Base-by-base conservation (phyloP, 2,113 vertebrate genomes). In the Pardalotus punctatus region DNA sequence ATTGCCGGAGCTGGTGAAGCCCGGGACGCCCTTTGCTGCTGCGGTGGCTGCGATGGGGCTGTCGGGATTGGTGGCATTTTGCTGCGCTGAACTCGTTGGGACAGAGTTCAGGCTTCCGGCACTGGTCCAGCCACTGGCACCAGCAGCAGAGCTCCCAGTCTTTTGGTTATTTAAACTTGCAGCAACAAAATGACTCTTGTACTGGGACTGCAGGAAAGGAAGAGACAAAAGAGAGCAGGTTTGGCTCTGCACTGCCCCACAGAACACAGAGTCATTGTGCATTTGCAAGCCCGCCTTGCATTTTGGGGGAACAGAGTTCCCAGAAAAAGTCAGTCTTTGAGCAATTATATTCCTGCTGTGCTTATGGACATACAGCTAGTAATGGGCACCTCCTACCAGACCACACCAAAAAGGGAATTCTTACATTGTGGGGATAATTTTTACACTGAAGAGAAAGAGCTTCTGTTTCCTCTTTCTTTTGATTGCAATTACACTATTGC, bases 111-210 rank as follows among this genome's bases (percentile, higher is more conserved):
- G 97, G 93, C 99, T 99, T 87, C 99, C 99, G 9, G 99, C 99
- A 15, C 99, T 99, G 71, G 99, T 99, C 99, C 99, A 99, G 84
- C 99, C 98, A 1, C 99, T 99, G 3, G 98, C 98, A 90, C 99
- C 98, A 90, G 97, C 98, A 5, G 99, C 98, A 10, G 99, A 98
- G 57, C 97, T 98, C 86, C 98, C 99, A 82, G 99, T 98, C 97
- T 99, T 99, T 67, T 99, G 99, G 72, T 99, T 98, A 77, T 97
- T 98, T 71, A 99, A 98, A 69, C 99, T 99, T 31, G 99, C 99
- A 21, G 99, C 99, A 73, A 99, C 98, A 88, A 99, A 99, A 97
- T 99, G 99, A 95, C 99, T 99, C 95, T 99, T 99, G 86, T 99
- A 99, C 76, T 99, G 99, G 61, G 99, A 98, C 99, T 99, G 56